Evolutionary conservation across 2,113 vertebrate genomes (phyloP), one percentile per base, ranked within the genome.

Genomic region (Eurystomus gularis): DNA sequence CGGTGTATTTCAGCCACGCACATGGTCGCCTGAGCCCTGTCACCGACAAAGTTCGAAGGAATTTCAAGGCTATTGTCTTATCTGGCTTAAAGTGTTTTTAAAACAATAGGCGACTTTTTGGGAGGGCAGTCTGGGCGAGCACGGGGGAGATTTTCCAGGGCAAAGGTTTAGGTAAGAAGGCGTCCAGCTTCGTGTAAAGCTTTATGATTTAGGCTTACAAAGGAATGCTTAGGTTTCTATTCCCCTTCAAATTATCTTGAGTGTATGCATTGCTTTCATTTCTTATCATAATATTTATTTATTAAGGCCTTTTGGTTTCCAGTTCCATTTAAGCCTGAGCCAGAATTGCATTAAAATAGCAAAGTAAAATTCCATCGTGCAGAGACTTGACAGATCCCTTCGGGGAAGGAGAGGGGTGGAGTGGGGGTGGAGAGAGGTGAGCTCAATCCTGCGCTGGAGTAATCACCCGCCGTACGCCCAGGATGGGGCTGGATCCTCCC

Each of bases 201-300:
- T 96, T 93, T 90, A 84, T 83, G 94, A 97, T 97, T 96, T 96
- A 77, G 92, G 92, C 96, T 96, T 72, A 61, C 72, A 91, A 96
- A 97, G 96, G 96, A 97, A 97, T 98, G 96, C 96, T 93, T 85
- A 81, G 69, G 69, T 96, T 97, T 97, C 97, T 97, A 94, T 96
- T 96, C 97, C 86, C 87, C 92, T 73, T 82, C 91, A 96, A 94
- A 94, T 97, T 97, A 97, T 96, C 96, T 98, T 95, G 95, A 95
- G 93, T 97, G 94, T 96, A 97, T 96, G 97, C 97, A 97, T 97
- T 98, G 97, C 97, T 98, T 98, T 98, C 98, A 97, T 98, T 98
- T 98, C 98, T 98, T 98, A 98, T 98, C 98, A 98, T 98, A 98
- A 98, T 98, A 98, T 98, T 98, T 98, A 98, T 98, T 98, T 98